Conservation (phyloP, 2,113 vertebrate species). For the Esox niger region DNA sequence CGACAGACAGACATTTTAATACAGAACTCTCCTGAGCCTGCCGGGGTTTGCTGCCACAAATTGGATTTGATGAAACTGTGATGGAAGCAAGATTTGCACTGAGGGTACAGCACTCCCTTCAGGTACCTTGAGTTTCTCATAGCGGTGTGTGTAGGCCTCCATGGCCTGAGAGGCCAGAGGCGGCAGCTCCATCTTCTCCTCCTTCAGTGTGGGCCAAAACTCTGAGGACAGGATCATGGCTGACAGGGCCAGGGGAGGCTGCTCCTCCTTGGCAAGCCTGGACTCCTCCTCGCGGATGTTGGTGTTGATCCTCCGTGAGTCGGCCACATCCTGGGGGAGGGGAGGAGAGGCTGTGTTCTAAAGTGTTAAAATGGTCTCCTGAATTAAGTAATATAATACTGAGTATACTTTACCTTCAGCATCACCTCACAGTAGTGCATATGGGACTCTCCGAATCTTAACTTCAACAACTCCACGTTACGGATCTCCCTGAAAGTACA, state of each 20-base stretch:
- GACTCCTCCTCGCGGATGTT: conserved; percentile 93
- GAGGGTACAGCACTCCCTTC: background rate
- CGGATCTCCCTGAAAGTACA: conserved; percentile 85
- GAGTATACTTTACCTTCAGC: conserved; percentile 81
- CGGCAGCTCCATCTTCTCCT: conserved; percentile 95
- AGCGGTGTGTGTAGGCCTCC: conserved; percentile 90
- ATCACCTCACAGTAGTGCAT: conserved; percentile 99
- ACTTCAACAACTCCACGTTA: conserved; percentile 95
- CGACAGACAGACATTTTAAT: no score
- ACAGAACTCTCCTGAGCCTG: no score
- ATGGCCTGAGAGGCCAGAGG: conserved; percentile 81
- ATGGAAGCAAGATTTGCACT: no score
- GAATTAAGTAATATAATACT: no score
- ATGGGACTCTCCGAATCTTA: conserved; percentile 93
- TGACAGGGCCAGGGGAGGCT: conserved; percentile 78
- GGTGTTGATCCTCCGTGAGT: conserved; percentile 90
- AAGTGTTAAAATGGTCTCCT: background rate
- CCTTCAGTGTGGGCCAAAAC: conserved; percentile 96
- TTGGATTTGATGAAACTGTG: no score
- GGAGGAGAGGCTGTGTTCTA: background rate
- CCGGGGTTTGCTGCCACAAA: no score
- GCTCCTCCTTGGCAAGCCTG: conserved; percentile 80
- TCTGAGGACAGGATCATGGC: conserved; percentile 92
- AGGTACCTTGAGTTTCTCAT: conserved; percentile 93
- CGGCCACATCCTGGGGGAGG: conserved; percentile 86